Base-by-base conservation (phyloP, 2,888 invertebrate species). In the Leucoma salicis region DNA sequence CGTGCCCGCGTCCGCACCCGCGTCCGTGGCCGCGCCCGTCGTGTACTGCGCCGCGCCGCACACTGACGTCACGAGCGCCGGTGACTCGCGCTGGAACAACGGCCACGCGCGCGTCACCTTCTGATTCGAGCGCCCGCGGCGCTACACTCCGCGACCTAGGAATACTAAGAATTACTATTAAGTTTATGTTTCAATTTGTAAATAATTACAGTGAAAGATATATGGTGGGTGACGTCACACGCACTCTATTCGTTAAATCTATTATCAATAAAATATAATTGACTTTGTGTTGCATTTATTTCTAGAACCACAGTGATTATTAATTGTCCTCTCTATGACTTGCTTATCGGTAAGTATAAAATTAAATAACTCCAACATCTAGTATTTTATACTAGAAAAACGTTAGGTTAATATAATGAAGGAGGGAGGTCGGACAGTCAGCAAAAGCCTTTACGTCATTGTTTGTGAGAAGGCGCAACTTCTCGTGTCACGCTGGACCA, bases 41-140 rank as follows among this genome's bases (percentile, higher is more conserved):
- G 81, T 82, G 7, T 82, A 83, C 76, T 81, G 80, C 71, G 82
- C 82, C 16, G 78, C 82, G 46, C 73, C 76, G 28, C 49, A 49
- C 49, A 66, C 73, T 11, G 72, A 70, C 21, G 46, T 66, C 33
- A 46, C 68, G 27, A 61, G 62, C 59, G 32, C 49, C 12, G 42
- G 70, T 14, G 68, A 69, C 38, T 53, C 62, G 38, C 69, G 73
- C 32, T 74, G 74, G 71, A 77, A 77, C 31, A 44, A 39, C 65
- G 78, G 79, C 3, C 61, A 67, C 53, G 57, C 74, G 31, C 65
- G 72, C 14, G 55, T 58, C 4, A 78, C 72, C 47, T 77, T 77
- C 64, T 78, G 72, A 54, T 59, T n/a, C n/a, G n/a, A 57, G 31
- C 43, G 44, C 34, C 2, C 16, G n/a, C 46, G 33, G 38, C 45